phyloP scores from a whole-genome alignment of 2,113 vertebrate species.

The Elephantulus edwardii region DNA sequence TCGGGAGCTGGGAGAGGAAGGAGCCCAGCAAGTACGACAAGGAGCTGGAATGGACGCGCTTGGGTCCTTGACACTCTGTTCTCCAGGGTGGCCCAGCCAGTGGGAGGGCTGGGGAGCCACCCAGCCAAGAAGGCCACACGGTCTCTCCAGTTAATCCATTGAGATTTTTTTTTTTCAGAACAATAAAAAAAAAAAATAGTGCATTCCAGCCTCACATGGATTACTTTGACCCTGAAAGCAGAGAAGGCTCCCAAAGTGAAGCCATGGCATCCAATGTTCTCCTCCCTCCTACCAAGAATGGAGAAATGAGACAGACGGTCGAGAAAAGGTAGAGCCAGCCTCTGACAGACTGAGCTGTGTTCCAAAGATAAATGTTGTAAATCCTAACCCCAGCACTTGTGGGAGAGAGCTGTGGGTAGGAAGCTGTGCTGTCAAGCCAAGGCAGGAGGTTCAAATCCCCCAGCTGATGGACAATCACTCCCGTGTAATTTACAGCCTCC shows the following conservation, averaged over 20 bases:
- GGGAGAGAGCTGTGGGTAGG: too few species aligned
- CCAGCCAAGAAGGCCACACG: accelerated
- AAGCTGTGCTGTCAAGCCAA: too few species aligned
- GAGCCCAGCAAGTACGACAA: accelerated
- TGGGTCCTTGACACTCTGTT: accelerated
- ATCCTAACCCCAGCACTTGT: too few species aligned
- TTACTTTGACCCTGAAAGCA: neutral
- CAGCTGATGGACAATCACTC: too few species aligned
- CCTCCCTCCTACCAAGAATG: neutral
- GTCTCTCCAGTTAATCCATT: neutral
- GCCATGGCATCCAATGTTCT: too few species aligned
- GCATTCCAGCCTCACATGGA: neutral
- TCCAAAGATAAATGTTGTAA: too few species aligned
- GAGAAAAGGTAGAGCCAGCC: too few species aligned
- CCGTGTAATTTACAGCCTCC: too few species aligned
- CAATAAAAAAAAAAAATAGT: neutral
- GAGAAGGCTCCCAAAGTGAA: too few species aligned
- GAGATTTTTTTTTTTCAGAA: neutral
- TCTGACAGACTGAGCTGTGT: too few species aligned
- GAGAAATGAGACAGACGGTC: too few species aligned
- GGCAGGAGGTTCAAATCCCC: too few species aligned
- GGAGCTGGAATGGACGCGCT: accelerated
- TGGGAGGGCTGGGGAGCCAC: accelerated
- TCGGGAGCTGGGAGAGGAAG: neutral
- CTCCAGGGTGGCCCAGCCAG: neutral